These are phyloP conservation scores for Peribatodes rhomboidaria DNA, from an alignment of 2,888 invertebrate genomes.

Conservation along the genomic window DNA sequence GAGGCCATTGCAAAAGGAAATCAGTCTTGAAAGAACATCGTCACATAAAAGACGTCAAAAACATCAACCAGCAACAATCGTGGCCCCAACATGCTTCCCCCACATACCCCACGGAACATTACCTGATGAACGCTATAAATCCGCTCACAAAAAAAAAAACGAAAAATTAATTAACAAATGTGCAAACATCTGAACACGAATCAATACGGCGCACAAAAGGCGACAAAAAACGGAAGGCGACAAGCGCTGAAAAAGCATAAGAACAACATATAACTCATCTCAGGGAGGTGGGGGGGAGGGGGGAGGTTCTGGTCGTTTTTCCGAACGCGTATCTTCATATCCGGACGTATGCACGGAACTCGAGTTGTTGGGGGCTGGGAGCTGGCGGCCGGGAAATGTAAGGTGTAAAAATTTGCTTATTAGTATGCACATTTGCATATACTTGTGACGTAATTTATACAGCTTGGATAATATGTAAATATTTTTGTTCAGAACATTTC, in stretches of 20 bases:
- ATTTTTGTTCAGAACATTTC: too few species aligned
- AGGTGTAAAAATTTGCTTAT: background rate
- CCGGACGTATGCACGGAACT: constrained; percentile 62
- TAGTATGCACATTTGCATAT: background rate
- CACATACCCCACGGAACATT: constrained; percentile 11
- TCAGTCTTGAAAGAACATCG: background rate
- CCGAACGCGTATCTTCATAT: constrained; percentile 81
- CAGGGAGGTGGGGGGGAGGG: constrained; percentile 32
- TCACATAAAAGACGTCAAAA: background rate
- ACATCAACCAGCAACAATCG: background rate
- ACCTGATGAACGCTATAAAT: constrained; percentile 27
- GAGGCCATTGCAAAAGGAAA: background rate
- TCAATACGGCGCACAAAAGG: constrained; percentile 70
- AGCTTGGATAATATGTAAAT: too few species aligned
- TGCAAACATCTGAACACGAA: constrained; percentile 58
- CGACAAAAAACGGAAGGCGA: constrained; percentile 60
- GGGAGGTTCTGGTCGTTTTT: constrained; percentile 73
- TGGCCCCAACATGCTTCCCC: background rate
- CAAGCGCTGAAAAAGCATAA: constrained; percentile 47
- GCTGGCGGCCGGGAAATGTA: constrained; percentile 10
- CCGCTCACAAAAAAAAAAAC: constrained; percentile 26
- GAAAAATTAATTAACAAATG: constrained; percentile 49
- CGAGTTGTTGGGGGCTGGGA: constrained; percentile 40
- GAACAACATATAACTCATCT: constrained; percentile 55
- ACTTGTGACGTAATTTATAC: too few species aligned